Evolutionary conservation across 2,113 vertebrate species (phyloP), one percentile per base, ranked within the genome.

Genomic region (Eclectus roratus): DNA sequence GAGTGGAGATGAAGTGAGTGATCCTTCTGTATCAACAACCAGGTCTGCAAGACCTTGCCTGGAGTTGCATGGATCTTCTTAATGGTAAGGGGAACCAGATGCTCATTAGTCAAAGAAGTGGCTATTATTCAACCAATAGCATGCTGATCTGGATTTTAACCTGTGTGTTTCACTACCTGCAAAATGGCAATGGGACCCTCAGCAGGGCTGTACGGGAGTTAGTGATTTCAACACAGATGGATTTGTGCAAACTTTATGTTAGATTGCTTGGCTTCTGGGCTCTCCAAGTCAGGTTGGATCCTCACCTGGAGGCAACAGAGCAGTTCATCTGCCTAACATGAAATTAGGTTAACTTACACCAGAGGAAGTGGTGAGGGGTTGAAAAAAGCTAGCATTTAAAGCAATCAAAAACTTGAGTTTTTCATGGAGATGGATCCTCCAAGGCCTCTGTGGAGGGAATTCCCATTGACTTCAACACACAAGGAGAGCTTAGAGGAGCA

Each of bases 401-500:
- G 72, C 80, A 83, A 85, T 85, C 53, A 66, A 85, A 96, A 95
- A 18, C 9, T 37, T 61, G 60, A 71, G 10, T 90, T 91, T 80
- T 82, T 94, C 47, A 55, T 90, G 46, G 76, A 90, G 90, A 55
- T 88, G 52, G 85, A 76, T 92, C 74, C 68, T 93, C 80, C 80
- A 88, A 94, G 56, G 76, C 61, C 91, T 93, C 85, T 68, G 72
- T 11, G 14, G 17, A 95, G 88, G 70, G 79, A 94, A 93, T 95
- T 96, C 89, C 88, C 85, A 92, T 68, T 79, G 92, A 91, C 65
- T 97, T 91, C 88, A 79, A 55, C 90, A 84, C 79, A 88, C 64
- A 96, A 91, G 94, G 85, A 93, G 56, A 84, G 76, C 82, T 95
- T 91, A 95, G 82, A 91, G 69, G 72, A 94, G 35, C 93, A 95